A percentile compares a stretch with the other conserved stretches of the same genome.
These are phyloP conservation scores for Hylia prasina DNA, from an alignment of 2,113 vertebrate genomes.

Conservation along the genomic window DNA sequence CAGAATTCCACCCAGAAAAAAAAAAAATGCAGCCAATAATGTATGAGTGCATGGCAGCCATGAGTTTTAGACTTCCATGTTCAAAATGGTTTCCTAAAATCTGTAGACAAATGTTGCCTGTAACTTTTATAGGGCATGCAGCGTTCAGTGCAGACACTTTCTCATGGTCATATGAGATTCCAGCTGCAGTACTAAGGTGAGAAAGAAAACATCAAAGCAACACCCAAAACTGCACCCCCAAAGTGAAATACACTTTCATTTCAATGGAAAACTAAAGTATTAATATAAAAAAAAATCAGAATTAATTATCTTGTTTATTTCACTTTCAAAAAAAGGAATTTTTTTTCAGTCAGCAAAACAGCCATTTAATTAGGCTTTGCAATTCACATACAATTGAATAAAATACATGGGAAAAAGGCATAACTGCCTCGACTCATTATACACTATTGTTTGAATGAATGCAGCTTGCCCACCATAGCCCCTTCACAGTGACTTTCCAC, in stretches of 20 bases:
- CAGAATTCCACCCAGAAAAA: not conserved
- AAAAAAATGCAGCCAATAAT: not conserved
- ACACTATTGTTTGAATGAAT: not conserved
- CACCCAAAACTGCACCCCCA: not conserved
- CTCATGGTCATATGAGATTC: not conserved
- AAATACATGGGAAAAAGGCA: not conserved
- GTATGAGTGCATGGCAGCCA: not conserved
- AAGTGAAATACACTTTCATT: not conserved
- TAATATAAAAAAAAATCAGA: not conserved
- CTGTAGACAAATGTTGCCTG: not conserved
- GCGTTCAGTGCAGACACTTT: not conserved
- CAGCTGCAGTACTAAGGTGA: not conserved
- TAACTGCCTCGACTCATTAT: not conserved
- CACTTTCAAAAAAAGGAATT: not conserved
- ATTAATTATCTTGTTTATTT: not conserved
- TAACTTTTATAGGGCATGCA: not conserved
- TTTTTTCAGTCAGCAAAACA: not conserved
- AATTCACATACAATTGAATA: not conserved
- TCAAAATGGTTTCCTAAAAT: not conserved
- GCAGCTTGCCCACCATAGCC: not conserved
- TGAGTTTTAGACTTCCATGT: not conserved
- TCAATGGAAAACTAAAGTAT: not conserved
- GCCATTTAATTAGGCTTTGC: not conserved
- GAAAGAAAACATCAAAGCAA: not conserved
- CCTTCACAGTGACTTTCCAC: not conserved